Evolutionary conservation across 2,888 invertebrate species (phyloP), one percentile per base, ranked within the genome.

Genomic region (Imbricaverruca yamaguchii): DNA sequence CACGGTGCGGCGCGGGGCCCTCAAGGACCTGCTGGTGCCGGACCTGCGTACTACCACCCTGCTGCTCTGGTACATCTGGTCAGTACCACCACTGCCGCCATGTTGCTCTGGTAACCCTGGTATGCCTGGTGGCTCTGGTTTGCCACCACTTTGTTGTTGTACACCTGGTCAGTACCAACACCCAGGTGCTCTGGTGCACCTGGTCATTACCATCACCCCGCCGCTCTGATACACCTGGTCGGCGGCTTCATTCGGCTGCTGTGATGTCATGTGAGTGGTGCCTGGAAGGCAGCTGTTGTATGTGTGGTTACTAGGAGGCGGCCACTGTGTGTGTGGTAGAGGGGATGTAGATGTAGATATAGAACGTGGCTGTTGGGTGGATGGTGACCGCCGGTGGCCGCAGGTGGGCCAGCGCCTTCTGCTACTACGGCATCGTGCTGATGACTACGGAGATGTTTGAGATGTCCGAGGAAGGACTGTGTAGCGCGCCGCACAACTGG

Each of bases 391-490:
- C 21, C 53, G 21, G 53, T 55, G 8, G 39, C 63, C 18, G 15
- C 84, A 95, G 95, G 95, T 92, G 95, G 91, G 91, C 94, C 0
- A 96, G 96, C 87, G 95, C 97, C 0, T 97, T 97, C 89, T 95
- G 95, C 87, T 97, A 97, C 88, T 97, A 97, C 87, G 97, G 97
- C 0, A 90, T 97, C 65, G 97, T 97, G 12, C 88, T 97, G 82
- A 94, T 97, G 93, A 96, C 97, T 1, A 97, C 97, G 0, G 96
- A 97, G 87, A 88, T 97, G 81, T 94, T 96, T 88, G 93, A 94
- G 87, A 91, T 91, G 53, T 81, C 83, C 21, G 80, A 82, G 63
- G 83, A 82, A 23, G 82, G 82, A 18, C 81, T 84, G 10, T 83
- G 83, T 77, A 67, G 81, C 15, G 56, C 80, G 23, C 80, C 81